These are phyloP conservation scores for Zhengitettix transpicula DNA, from an alignment of 2,888 invertebrate genomes.

Conservation along the genomic window DNA sequence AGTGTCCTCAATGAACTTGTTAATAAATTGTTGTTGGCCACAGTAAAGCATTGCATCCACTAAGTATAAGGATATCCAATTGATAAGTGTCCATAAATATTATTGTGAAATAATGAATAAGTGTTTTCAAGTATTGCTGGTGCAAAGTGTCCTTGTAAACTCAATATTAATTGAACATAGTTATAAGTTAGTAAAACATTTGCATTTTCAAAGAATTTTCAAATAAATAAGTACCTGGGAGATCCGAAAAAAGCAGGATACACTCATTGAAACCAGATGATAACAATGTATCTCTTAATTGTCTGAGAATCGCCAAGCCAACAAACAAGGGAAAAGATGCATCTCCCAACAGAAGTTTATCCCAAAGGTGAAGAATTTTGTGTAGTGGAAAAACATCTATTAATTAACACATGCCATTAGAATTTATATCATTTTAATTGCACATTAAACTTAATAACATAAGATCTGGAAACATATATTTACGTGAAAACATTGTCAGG, in stretches of 20 bases:
- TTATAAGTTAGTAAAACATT: neutral
- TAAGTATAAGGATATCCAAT: too few relatives aligned
- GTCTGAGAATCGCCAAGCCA: slow-evolving; percentile 81
- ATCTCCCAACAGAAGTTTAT: slow-evolving; percentile 83
- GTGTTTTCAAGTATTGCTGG: too few relatives aligned
- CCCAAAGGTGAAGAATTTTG: slow-evolving; percentile 96
- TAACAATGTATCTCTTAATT: slow-evolving; percentile 67
- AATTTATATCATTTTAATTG: slow-evolving; percentile 1
- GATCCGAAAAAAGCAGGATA: slow-evolving; percentile 92
- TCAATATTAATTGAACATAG: too few relatives aligned
- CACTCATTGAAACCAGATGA: slow-evolving; percentile 95
- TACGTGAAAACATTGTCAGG: slow-evolving; percentile 95
- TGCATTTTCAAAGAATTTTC: neutral
- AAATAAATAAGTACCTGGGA: slow-evolving; percentile 41
- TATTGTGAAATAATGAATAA: too few relatives aligned
- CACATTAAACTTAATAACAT: neutral
- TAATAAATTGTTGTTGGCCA: too few relatives aligned
- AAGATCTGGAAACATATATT: slow-evolving; percentile 26
- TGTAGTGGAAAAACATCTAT: slow-evolving; percentile 94
- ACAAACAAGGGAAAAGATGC: slow-evolving; percentile 87
- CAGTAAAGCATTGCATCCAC: too few relatives aligned
- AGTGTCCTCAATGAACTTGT: too few relatives aligned
- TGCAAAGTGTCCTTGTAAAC: too few relatives aligned
- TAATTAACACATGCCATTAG: slow-evolving; percentile 19
- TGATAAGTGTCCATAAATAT: too few relatives aligned